Conservation (phyloP, 2,888 invertebrate species). For the Cyaniris semiargus region DNA sequence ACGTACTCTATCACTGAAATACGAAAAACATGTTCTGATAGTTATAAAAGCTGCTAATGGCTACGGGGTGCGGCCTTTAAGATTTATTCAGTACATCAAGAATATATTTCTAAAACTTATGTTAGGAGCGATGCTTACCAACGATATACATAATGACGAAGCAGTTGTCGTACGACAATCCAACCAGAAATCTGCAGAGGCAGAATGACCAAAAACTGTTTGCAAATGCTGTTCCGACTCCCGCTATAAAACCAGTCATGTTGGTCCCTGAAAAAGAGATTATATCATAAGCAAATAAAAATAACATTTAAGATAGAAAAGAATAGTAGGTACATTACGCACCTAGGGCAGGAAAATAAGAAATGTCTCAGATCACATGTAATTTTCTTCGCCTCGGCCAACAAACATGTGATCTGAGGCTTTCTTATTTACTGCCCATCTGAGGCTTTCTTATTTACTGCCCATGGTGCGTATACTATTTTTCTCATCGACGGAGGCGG, state of each 20-base stretch:
- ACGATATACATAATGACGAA: slow-evolving; percentile 96
- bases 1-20: slow-evolving; percentile 90
- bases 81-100: background rate
- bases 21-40: background rate
- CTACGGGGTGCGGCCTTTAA: background rate
- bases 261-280: slow-evolving; percentile 82
- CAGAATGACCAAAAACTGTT: slow-evolving; percentile 90
- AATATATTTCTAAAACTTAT: background rate
- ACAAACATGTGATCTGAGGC: too few species aligned
- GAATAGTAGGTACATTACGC: too few species aligned
- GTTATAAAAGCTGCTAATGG: background rate
- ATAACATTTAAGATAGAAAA: background rate
- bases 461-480: too few species aligned
- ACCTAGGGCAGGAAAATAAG: too few species aligned
- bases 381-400: too few species aligned
- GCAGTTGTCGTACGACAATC: slow-evolving; percentile 93
- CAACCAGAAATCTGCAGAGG: slow-evolving; percentile 90
- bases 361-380: too few species aligned
- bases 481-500: too few species aligned
- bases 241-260: slow-evolving; percentile 83
- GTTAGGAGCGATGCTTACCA: slow-evolving; percentile 78
- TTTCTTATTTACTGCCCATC: too few species aligned
- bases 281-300: background rate
- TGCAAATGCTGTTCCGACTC: slow-evolving; percentile 87
- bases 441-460: too few species aligned